Evolutionary conservation across 1,140 invertebrate genomes (phyloP), one percentile per base, ranked within the genome.

Genomic region (Habropoda laboriosa): DNA sequence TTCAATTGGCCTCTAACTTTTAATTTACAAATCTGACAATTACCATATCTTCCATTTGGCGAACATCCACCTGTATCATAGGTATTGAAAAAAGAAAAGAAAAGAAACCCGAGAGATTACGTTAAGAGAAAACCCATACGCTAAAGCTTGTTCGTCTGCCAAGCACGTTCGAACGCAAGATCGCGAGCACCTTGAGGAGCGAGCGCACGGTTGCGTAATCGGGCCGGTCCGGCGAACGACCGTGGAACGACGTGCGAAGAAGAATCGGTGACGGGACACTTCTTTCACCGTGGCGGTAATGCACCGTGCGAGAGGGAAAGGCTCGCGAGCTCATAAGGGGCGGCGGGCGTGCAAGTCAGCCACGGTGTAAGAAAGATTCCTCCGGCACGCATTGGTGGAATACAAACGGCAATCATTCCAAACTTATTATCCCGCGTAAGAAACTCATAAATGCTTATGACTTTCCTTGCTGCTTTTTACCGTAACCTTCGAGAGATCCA

Each of bases 401-500:
- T 79, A 82, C 79, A 80, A 86, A 78, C 86, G 66, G 80, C 84
- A 78, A 87, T 88, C 84, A 67, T 72, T 85, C 86, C 45, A 73
- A 86, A 88, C 87, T 88, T 87, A 88, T 88, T 87, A 87, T 86
- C 78, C 66, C 57, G 64, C 5, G 58, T 64, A 88, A 88, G 84
- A 88, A 88, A 86, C 86, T 88, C 87, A 85, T 88, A 84, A 81
- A 88, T 87, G 87, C 83, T 83, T 87, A 86, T 87, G 81, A 87
- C 83, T 77, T 67, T 74, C 35, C 61, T n/a, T 79, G 58, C 67
- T n/a, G 55, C 35, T 88, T 88, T 88, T 88, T 88, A 75, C 73
- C 38, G 12, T 0, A 55, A 67, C 55, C 49, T 74, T 75, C 64
- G 70, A 70, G 55, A 79, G 85, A 85, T 83, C 86, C 85, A 84